Evolutionary conservation across 2,113 vertebrate species (phyloP).

Genomic region (Alectura lathami): DNA sequence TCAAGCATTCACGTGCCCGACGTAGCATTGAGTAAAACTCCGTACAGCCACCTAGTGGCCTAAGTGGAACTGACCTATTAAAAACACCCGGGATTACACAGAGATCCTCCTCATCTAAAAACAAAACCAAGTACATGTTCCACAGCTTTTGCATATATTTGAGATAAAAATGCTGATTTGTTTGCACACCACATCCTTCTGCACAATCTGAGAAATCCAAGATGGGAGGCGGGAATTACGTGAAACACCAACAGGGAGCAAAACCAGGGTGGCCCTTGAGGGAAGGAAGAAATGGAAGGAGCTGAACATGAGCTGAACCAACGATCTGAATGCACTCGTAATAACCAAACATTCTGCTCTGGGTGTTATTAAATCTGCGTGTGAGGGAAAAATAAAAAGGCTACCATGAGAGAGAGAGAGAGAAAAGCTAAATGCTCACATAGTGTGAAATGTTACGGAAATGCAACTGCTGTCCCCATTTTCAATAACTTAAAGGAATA

Average conservation of each 20-base stretch:
- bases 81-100: constrained; percentile 35
- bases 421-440: constrained; percentile 72
- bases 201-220: constrained; percentile 73
- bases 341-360: constrained; percentile 1
- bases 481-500: constrained; percentile 78
- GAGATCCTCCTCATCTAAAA: constrained; percentile 64
- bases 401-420: background rate
- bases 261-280: constrained; percentile 16
- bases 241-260: constrained; percentile 55
- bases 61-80: constrained; percentile 32
- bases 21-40: constrained; percentile 34
- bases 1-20: constrained; percentile 28
- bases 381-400: background rate
- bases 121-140: constrained; percentile 74
- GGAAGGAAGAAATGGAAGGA: background rate
- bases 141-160: constrained; percentile 79
- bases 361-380: background rate
- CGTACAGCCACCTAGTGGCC: constrained; percentile 62
- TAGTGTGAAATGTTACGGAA: constrained; percentile 77
- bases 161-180: constrained; percentile 81
- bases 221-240: constrained; percentile 34
- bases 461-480: constrained; percentile 73
- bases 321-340: background rate
- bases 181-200: constrained; percentile 79
- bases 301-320: background rate